These are phyloP conservation scores for Athalia cordata DNA, from an alignment of 2,888 invertebrate genomes.

Conservation along the genomic window DNA sequence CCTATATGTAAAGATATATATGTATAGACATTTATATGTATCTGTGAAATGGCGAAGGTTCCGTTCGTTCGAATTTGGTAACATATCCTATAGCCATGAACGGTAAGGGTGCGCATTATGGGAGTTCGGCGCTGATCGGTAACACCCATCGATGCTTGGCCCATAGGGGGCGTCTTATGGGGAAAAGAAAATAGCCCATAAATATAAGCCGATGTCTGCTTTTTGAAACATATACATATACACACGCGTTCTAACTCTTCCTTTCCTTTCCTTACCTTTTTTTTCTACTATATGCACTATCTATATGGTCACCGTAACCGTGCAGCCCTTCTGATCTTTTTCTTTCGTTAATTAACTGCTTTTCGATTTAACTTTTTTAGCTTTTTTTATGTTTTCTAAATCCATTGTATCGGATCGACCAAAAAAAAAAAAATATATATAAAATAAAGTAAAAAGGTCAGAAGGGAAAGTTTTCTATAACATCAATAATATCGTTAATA, in stretches of 20 bases:
- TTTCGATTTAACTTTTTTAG: no score
- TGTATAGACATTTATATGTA: not conserved
- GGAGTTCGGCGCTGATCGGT: conserved; percentile 42
- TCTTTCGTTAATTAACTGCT: no score
- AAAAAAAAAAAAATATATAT: no score
- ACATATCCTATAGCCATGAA: conserved; percentile 29
- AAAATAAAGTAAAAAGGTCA: no score
- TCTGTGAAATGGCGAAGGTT: conserved; percentile 6
- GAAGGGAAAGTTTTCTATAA: no score
- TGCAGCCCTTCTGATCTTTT: no score
- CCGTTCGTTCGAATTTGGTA: not conserved
- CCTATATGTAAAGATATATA: not conserved
- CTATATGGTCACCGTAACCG: no score
- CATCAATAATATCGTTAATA: no score
- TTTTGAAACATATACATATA: conserved; percentile 25
- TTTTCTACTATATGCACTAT: not conserved
- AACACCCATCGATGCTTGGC: conserved; percentile 40
- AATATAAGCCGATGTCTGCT: conserved; percentile 40
- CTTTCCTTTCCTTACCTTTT: not conserved
- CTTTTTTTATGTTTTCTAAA: no score
- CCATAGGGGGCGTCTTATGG: conserved; percentile 31
- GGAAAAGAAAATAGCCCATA: conserved; percentile 34
- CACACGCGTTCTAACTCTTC: not conserved
- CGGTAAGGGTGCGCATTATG: conserved; percentile 40
- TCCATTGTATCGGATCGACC: no score